Conservation (phyloP, 2,113 vertebrate species). For the Solenodon paradoxus region DNA sequence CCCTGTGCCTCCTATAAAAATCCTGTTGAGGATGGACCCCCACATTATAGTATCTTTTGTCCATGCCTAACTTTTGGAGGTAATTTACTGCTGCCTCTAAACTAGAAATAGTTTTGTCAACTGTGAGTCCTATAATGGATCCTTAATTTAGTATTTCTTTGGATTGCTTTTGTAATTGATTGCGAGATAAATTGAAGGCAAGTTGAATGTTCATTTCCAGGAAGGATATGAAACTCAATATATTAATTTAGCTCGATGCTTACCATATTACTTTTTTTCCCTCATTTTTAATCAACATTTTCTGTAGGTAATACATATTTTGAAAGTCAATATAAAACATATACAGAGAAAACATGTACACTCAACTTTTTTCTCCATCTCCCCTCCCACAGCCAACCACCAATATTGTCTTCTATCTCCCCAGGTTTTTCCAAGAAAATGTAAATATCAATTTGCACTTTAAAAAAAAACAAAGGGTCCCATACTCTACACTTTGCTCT, state of each 20-base stretch:
- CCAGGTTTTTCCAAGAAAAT: not conserved
- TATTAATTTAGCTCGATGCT: not conserved
- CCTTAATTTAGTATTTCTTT: too few species aligned
- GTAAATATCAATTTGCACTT: too few species aligned
- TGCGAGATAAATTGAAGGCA: not conserved
- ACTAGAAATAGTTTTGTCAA: not conserved
- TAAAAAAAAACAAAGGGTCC: not conserved
- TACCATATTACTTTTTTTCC: not conserved
- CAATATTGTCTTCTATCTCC: not conserved
- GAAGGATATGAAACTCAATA: not conserved
- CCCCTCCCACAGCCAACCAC: not conserved
- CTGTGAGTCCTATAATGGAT: not conserved
- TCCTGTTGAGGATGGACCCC: not conserved
- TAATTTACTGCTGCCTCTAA: not conserved
- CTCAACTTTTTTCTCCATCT: not conserved
- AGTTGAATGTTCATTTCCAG: not conserved
- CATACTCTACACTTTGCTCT: not conserved
- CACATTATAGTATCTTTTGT: not conserved
- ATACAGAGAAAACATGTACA: not conserved
- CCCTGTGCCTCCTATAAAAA: not conserved
- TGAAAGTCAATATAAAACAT: not conserved
- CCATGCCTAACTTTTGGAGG: not conserved
- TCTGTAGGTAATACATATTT: not conserved
- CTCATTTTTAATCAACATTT: not conserved
- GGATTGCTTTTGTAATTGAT: not conserved